These are phyloP conservation scores for Glomeris marginata DNA, from an alignment of 2,888 invertebrate genomes.

Conservation along the genomic window DNA sequence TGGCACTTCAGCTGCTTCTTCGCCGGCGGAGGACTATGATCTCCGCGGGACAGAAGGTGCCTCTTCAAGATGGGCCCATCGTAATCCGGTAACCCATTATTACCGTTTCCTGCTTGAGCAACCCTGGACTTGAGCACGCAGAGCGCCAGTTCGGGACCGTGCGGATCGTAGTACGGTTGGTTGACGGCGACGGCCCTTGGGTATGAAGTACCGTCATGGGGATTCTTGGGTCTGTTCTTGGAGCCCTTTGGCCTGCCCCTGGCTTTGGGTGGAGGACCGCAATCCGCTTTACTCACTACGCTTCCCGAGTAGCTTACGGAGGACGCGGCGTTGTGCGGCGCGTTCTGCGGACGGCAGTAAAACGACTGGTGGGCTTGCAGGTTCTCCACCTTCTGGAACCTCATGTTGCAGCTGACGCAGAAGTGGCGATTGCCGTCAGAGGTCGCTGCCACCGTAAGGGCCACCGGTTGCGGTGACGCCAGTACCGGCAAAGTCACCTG, in stretches of 20 bases:
- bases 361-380: neutral
- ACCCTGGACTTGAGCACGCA: too few relatives aligned
- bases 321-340: too few relatives aligned
- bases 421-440: conserved; percentile 10
- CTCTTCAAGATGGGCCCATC: conserved; percentile 22
- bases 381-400: conserved; percentile 63
- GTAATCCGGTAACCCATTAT: neutral
- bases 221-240: conserved; percentile 20
- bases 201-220: too few relatives aligned
- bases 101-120: too few relatives aligned
- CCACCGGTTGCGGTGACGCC: neutral
- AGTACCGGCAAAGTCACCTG: conserved; percentile 5
- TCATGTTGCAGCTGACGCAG: conserved; percentile 60
- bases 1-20: conserved; percentile 17
- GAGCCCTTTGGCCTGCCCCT: conserved; percentile 25
- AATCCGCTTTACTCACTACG: neutral
- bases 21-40: conserved; percentile 16
- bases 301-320: neutral
- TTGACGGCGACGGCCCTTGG: too few relatives aligned
- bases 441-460: neutral
- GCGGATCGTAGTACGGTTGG: too few relatives aligned
- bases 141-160: too few relatives aligned
- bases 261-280: conserved; percentile 18
- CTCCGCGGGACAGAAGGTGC: conserved; percentile 21
- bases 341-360: neutral